Evolutionary conservation across 2,888 invertebrate genomes (phyloP).

Genomic region (Ennomos fuscantarius): DNA sequence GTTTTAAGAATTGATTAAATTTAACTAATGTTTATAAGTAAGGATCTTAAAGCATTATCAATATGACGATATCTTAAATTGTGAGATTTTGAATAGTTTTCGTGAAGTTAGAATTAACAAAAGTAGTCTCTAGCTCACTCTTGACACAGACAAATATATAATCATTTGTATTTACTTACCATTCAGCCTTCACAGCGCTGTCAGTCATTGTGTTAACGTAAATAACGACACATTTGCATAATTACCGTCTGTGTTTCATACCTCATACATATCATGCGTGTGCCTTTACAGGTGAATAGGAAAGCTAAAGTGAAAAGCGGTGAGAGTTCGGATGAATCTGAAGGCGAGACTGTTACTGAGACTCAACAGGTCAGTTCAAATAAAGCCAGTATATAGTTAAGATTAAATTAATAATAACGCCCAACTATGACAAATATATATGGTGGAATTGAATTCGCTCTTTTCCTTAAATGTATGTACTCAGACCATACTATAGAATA

Average conservation of each 20-base stretch:
- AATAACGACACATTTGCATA: conserved; percentile 20
- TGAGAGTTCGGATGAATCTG: conserved; percentile 82
- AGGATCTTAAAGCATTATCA: too few species aligned
- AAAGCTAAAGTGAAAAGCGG: conserved; percentile 77
- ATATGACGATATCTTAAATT: too few species aligned
- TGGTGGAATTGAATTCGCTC: too few species aligned
- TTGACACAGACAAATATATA: not conserved
- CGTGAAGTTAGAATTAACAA: not conserved
- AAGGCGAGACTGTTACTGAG: conserved; percentile 78
- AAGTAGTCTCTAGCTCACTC: not conserved
- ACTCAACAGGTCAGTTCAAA: conserved; percentile 74
- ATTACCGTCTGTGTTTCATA: conserved; percentile 11
- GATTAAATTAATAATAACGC: too few species aligned
- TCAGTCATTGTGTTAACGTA: conserved; percentile 15
- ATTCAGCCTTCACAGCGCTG: not conserved
- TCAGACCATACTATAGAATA: too few species aligned
- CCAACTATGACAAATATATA: too few species aligned
- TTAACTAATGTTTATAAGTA: too few species aligned
- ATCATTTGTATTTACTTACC: conserved; percentile 14
- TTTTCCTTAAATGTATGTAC: too few species aligned
- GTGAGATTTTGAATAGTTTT: too few species aligned
- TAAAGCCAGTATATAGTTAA: not conserved
- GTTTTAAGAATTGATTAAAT: too few species aligned
- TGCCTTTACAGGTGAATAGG: conserved; percentile 73
- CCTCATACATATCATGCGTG: conserved; percentile 34